phyloP scores from a whole-genome alignment of 2,888 invertebrate species.

The Synergus umbraculus region DNA sequence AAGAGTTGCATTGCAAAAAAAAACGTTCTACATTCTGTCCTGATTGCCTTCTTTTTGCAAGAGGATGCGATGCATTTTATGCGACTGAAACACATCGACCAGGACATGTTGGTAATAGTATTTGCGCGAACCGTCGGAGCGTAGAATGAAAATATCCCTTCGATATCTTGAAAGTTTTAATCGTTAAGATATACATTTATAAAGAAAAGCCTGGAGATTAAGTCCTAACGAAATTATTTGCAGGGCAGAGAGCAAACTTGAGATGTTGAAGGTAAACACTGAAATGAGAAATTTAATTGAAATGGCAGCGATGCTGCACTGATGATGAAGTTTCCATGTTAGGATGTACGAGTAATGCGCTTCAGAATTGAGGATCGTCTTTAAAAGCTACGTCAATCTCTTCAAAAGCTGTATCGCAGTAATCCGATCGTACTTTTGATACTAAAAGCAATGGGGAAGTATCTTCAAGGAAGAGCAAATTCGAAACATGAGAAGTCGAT shows the following conservation, averaged over 20 bases:
- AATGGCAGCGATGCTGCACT: not conserved
- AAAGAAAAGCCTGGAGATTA: not conserved
- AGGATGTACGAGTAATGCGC: not conserved
- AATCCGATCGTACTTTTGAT: not conserved
- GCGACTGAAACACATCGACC: not conserved
- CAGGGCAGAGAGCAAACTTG: not conserved
- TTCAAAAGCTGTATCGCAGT: not conserved
- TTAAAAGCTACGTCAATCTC: not conserved
- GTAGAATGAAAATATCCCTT: not conserved
- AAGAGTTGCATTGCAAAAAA: conserved; percentile 9
- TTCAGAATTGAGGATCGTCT: not conserved
- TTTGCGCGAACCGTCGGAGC: not conserved
- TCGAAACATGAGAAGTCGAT: not conserved
- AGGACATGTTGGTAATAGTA: not conserved
- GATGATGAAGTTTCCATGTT: too few relatives aligned
- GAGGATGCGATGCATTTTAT: conserved; percentile 32
- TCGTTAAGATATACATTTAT: not conserved
- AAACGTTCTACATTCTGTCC: conserved; percentile 36
- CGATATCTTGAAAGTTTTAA: not conserved
- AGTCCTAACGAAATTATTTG: not conserved
- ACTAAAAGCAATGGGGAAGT: not conserved
- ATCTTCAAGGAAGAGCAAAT: not conserved
- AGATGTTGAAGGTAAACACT: not conserved
- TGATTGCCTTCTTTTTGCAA: conserved; percentile 39
- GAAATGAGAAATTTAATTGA: not conserved